phyloP scores from a whole-genome alignment of 2,797 vertebrate species.

The Dallia pectoralis region DNA sequence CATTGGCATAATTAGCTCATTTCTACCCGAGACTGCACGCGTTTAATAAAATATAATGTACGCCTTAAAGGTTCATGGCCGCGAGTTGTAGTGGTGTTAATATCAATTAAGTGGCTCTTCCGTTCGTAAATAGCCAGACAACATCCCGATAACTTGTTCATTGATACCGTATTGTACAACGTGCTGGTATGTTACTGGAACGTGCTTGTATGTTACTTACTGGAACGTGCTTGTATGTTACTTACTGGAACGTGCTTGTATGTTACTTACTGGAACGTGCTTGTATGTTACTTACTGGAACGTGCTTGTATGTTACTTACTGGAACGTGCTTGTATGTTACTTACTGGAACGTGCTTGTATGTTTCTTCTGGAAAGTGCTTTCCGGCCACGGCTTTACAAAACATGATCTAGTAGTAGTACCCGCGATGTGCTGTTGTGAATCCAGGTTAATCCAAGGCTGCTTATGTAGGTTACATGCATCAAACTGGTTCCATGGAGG shows the following conservation, averaged over 20 bases:
- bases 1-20: neutral
- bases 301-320: neutral
- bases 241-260: neutral
- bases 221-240: neutral
- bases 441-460: too few relatives aligned
- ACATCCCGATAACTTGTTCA: neutral
- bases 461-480: too few relatives aligned
- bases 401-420: too few relatives aligned
- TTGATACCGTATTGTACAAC: neutral
- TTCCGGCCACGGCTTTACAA: neutral
- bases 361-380: too few relatives aligned
- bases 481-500: too few relatives aligned
- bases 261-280: neutral
- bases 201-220: neutral
- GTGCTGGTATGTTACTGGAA: neutral
- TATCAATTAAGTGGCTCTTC: neutral
- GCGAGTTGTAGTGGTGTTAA: too few relatives aligned
- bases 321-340: neutral
- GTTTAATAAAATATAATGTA: neutral
- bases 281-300: neutral
- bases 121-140: neutral
- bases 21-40: neutral
- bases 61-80: neutral
- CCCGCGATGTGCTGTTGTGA: too few relatives aligned
- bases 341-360: neutral